Evolutionary conservation across 2,113 vertebrate species (phyloP).

Genomic region (Gambusia holbrooki): DNA sequence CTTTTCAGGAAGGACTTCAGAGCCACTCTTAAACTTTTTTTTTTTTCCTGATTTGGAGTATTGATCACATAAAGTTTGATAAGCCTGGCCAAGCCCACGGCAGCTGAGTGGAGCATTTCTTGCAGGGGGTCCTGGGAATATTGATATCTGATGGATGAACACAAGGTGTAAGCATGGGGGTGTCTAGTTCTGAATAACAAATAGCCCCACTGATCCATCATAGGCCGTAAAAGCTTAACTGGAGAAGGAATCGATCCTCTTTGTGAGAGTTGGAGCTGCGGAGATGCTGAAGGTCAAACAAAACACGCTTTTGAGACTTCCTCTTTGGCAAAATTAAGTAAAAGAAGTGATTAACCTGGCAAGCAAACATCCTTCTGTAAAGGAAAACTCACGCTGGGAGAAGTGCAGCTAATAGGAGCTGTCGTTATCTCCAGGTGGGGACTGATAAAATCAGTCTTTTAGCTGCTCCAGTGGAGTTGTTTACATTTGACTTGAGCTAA

Average conservation of each 20-base stretch:
- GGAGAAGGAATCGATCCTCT: slow-evolving; percentile 57
- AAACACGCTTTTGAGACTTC: slow-evolving; percentile 24
- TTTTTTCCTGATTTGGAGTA: slow-evolving; percentile 25
- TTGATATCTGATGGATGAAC: slow-evolving; percentile 58
- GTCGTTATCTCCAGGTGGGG: background rate
- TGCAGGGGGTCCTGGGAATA: slow-evolving; percentile 74
- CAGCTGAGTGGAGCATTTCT: slow-evolving; percentile 32
- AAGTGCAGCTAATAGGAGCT: background rate
- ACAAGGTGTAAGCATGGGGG: slow-evolving; percentile 47
- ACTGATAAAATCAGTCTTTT: slow-evolving; percentile 1
- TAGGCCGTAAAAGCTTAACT: slow-evolving; percentile 71
- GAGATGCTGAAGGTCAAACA: slow-evolving; percentile 56
- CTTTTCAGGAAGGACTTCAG: slow-evolving; percentile 12
- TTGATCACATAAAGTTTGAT: slow-evolving; percentile 71
- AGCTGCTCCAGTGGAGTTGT: background rate
- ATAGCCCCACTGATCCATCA: slow-evolving; percentile 66
- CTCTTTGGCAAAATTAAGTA: background rate
- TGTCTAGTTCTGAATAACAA: slow-evolving; percentile 39
- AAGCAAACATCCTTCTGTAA: slow-evolving; percentile 2
- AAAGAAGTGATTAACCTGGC: slow-evolving; percentile 4
- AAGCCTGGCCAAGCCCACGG: slow-evolving; percentile 26
- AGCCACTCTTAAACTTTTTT: slow-evolving; percentile 20
- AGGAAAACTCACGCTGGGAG: background rate
- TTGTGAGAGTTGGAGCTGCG: slow-evolving; percentile 29
- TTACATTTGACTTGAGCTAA: slow-evolving; percentile 4